Percentiles rank a stretch among this genome's conserved stretches.
phyloP scores from a whole-genome alignment of 2,888 invertebrate genomes.

The Mesoligia furuncula region DNA sequence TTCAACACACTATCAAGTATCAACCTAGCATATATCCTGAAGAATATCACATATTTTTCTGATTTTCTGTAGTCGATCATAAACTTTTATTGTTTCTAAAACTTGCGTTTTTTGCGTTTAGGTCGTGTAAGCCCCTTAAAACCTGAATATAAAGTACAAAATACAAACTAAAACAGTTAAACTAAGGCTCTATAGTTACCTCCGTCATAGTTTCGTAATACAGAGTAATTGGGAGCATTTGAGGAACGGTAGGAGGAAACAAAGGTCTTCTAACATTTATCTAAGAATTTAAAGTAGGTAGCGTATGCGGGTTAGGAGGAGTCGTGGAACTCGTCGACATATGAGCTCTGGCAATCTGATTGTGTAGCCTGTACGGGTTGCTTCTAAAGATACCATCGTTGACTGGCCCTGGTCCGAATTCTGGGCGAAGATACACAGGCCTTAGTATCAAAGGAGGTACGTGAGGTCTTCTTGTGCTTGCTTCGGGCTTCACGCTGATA shows the following conservation, averaged over 20 bases:
- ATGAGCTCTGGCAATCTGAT: slow-evolving; percentile 49
- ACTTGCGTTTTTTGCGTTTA: no score
- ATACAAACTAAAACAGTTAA: slow-evolving; percentile 5
- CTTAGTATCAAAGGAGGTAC: slow-evolving; percentile 66
- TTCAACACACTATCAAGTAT: no score
- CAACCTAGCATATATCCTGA: no score
- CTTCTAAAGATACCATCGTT: slow-evolving; percentile 68
- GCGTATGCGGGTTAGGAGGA: slow-evolving; percentile 3
- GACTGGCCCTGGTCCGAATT: slow-evolving; percentile 53
- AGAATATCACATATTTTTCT: no score
- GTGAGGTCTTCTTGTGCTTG: slow-evolving; percentile 60
- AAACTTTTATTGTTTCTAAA: no score
- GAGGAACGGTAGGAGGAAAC: background rate
- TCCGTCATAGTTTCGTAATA: background rate
- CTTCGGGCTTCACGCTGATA: slow-evolving; percentile 73
- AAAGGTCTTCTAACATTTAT: background rate
- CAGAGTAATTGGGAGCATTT: background rate
- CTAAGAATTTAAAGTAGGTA: slow-evolving; percentile 8
- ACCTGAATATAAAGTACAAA: slow-evolving; percentile 4
- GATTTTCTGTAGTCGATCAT: no score
- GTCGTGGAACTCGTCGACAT: slow-evolving; percentile 8
- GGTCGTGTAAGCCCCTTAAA: background rate
- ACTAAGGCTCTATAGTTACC: background rate
- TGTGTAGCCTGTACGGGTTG: slow-evolving; percentile 61
- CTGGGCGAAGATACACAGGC: slow-evolving; percentile 78